These are phyloP conservation scores for Phocoena sinus DNA, from an alignment of 2,113 vertebrate species.

Conservation along the genomic window DNA sequence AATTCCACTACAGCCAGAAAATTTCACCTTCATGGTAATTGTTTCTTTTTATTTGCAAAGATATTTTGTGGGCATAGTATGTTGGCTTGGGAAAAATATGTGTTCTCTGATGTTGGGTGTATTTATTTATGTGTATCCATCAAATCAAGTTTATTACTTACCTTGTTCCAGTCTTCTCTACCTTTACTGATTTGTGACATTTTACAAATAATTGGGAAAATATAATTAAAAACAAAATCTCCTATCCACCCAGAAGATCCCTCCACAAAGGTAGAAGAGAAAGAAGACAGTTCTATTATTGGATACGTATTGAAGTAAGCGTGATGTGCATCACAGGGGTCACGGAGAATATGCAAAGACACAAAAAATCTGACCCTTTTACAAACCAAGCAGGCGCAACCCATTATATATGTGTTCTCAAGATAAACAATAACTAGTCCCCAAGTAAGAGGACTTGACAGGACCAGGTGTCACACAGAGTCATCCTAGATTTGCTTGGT, in stretches of 20 bases:
- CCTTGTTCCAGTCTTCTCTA: background rate
- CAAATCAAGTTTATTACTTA: background rate
- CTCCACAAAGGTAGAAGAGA: background rate
- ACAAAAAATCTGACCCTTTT: background rate
- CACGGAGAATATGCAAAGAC: background rate
- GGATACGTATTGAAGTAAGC: fast-evolving
- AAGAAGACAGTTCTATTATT: background rate
- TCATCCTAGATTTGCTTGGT: background rate
- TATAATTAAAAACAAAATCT: background rate
- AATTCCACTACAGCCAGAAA: background rate
- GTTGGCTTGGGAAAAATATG: background rate
- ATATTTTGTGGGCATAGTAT: background rate
- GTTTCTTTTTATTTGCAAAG: background rate
- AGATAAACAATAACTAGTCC: background rate
- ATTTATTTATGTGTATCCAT: background rate
- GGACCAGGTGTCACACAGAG: background rate
- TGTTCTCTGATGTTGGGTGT: background rate
- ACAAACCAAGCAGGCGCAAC: background rate
- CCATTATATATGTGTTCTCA: background rate
- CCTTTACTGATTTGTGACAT: background rate
- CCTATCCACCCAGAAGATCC: background rate
- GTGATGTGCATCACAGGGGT: background rate
- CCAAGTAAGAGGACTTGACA: background rate
- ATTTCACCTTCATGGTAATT: background rate
- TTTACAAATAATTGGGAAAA: background rate